Evolutionary conservation across 2,888 invertebrate genomes (phyloP), one percentile per base, ranked within the genome.

Genomic region (Hipparchia sbordonii): DNA sequence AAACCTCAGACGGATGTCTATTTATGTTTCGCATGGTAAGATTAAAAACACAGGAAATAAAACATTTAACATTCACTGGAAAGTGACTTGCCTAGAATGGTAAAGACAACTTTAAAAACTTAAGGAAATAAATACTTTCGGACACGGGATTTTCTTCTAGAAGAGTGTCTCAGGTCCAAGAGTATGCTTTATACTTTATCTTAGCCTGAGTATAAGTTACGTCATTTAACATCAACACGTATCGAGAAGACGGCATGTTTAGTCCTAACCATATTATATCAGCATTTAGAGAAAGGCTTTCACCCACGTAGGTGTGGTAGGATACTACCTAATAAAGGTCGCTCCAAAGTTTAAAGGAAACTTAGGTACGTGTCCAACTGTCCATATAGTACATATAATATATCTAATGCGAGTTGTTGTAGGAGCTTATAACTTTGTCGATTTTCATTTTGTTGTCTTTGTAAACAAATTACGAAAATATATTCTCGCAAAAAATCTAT

Each of bases 271-370:
- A 57, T 23, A 23, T 10, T 63, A 46, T 9, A 48, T 33, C 65
- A 60, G 57, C 54, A 39, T 63, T 63, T 48, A 63, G 56, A 8
- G 68, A 67, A 67, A 57, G 56, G 33, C 68, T 68, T 68, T 68
- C 51, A 33, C 57, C 12, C 33, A 33, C n/a, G 56, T 45, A 67
- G 57, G 56, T 46, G 13, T 57, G 46, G 23, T 23, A 23, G 23
- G 56, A 52, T 51, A 23, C 51, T n/a, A 9, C 67, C n/a, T 54
- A 57, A 57, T 68, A 68, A 59, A 68, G 59, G 59, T 59, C 57
- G 59, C 67, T 48, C 6, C 23, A 8, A 56, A 48, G 68, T 68
- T 68, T 60, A 68, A 68, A 67, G 59, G 23, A 67, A 67, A 51
- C 59, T 10, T 48, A 48, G 39, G 2, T 39, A 39, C 39, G 39